Evolutionary conservation across 2,797 vertebrate species (phyloP).

Genomic region (Meriones psammophilus): DNA sequence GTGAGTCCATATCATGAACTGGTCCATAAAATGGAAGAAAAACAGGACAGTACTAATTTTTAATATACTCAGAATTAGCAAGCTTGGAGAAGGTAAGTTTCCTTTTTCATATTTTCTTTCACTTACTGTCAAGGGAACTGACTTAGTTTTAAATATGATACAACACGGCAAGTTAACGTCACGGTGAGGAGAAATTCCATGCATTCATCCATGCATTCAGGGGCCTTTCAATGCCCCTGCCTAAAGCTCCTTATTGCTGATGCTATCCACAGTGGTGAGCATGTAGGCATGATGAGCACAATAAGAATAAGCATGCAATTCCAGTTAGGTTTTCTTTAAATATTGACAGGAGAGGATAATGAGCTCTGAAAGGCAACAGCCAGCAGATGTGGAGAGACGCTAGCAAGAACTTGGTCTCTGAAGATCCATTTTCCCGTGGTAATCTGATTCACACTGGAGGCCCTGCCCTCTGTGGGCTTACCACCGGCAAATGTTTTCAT

Average conservation of each 20-base stretch:
- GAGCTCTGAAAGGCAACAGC: constrained; percentile 20
- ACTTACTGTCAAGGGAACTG: constrained; percentile 26
- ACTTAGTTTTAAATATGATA: constrained; percentile 38
- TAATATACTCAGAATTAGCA: not conserved
- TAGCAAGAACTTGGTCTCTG: not conserved
- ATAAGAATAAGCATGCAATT: constrained; percentile 11
- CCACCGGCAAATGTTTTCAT: not conserved
- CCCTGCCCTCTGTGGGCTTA: not conserved
- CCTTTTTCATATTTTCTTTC: not conserved
- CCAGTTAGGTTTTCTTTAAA: not conserved
- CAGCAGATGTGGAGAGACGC: not conserved
- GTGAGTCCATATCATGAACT: not conserved
- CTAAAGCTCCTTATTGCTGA: not conserved
- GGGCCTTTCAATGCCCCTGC: not conserved
- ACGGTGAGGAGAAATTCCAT: not conserved
- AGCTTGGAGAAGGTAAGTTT: not conserved
- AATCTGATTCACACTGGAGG: not conserved
- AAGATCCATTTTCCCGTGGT: not conserved
- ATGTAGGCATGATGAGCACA: not conserved
- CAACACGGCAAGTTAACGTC: not conserved
- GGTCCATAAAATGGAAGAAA: not conserved
- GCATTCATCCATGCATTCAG: not conserved
- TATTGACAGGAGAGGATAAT: not conserved
- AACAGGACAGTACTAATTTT: not conserved
- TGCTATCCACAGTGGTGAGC: not conserved